A percentile compares a stretch with the other conserved stretches of the same genome.
Evolutionary conservation across 2,113 vertebrate species (phyloP).

Genomic region (Mionectes macconnelli): DNA sequence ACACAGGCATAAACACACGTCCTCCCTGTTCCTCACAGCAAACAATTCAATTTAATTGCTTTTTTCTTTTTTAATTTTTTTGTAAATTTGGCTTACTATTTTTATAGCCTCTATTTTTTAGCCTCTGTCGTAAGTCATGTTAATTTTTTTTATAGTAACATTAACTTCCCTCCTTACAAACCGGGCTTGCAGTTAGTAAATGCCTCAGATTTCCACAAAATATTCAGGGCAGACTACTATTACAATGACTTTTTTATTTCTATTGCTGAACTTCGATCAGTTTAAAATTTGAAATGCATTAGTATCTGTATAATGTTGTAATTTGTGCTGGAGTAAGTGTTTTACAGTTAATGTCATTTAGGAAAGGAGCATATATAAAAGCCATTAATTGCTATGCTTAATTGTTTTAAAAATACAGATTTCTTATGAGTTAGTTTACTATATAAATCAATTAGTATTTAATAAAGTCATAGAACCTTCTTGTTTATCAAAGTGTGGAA

Average conservation of each 20-base stretch:
- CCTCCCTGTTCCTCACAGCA: slow-evolving; percentile 19
- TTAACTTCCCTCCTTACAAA: slow-evolving; percentile 73
- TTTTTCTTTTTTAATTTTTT: slow-evolving; percentile 66
- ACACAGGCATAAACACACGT: slow-evolving; percentile 20
- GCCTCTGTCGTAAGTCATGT: slow-evolving; percentile 75
- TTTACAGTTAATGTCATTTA: slow-evolving; percentile 63
- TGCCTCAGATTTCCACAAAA: slow-evolving; percentile 81
- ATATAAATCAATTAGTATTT: slow-evolving; percentile 72
- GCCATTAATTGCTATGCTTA: slow-evolving; percentile 67
- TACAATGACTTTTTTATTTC: slow-evolving; percentile 74
- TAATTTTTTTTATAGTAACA: slow-evolving; percentile 75
- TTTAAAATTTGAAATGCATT: slow-evolving; percentile 82
- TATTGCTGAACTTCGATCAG: slow-evolving; percentile 77
- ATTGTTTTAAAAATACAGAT: slow-evolving; percentile 67
- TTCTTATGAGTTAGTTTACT: slow-evolving; percentile 43
- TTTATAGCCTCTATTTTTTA: slow-evolving; percentile 80
- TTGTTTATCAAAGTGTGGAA: slow-evolving; percentile 73
- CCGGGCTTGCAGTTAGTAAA: slow-evolving; percentile 74
- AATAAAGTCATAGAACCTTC: slow-evolving; percentile 74
- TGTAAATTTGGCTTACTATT: slow-evolving; percentile 80
- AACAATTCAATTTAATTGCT: slow-evolving; percentile 74
- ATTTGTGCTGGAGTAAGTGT: slow-evolving; percentile 75
- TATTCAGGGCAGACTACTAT: slow-evolving; percentile 81
- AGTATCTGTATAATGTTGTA: slow-evolving; percentile 72
- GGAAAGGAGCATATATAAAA: slow-evolving; percentile 67